Conservation (phyloP, 2,113 vertebrate genomes). For the Psophia crepitans region DNA sequence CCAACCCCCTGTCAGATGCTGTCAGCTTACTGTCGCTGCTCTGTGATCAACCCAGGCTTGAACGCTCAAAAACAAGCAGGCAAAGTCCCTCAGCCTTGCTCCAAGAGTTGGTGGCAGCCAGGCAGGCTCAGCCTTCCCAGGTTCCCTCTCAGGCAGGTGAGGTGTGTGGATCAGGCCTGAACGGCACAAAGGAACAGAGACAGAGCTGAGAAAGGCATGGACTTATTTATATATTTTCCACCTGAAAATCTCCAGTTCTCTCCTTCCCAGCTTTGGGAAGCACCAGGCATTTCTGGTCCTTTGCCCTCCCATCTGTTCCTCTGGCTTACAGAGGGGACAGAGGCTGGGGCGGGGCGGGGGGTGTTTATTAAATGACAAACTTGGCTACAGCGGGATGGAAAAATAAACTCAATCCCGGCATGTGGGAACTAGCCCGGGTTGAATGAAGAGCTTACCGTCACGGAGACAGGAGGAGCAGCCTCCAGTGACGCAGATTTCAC, state of each 20-base stretch:
- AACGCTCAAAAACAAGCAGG: neutral
- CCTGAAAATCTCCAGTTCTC: neutral
- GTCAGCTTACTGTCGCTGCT: neutral
- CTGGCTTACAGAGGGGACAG: neutral
- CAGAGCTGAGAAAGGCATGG: neutral
- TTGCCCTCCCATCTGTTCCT: conserved; percentile 36
- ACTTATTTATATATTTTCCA: neutral
- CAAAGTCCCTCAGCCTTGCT: neutral
- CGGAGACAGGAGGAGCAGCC: neutral
- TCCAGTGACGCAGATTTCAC: neutral
- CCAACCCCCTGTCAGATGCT: neutral
- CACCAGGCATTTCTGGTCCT: neutral
- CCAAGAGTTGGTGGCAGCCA: neutral
- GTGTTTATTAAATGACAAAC: conserved; percentile 16
- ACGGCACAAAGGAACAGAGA: neutral
- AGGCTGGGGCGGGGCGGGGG: neutral
- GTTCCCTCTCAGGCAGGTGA: neutral
- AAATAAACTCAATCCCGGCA: neutral
- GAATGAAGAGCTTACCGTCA: neutral
- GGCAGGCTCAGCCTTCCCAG: neutral
- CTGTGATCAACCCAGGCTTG: neutral
- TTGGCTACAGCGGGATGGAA: neutral
- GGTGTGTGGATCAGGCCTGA: neutral
- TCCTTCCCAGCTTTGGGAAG: neutral
- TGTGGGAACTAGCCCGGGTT: neutral